Evolutionary conservation across 2,888 invertebrate genomes (phyloP).

Genomic region (Raillietiella orientalis): DNA sequence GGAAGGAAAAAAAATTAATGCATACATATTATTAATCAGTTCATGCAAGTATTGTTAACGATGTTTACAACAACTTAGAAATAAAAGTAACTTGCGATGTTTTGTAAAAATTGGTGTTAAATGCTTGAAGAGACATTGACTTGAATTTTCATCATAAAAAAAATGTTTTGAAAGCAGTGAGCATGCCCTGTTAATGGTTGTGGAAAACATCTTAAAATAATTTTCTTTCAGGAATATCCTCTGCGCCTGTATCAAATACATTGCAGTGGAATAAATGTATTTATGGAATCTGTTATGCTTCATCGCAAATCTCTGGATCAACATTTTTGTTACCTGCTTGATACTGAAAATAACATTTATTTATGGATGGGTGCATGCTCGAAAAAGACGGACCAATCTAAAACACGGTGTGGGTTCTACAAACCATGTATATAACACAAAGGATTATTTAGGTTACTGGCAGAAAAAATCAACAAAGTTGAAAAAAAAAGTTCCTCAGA

Average conservation of each 20-base stretch:
- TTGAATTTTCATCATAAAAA: no score
- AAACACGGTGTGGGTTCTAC: slow-evolving; percentile 18
- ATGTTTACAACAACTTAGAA: no score
- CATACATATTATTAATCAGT: no score
- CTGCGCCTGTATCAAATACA: slow-evolving; percentile 61
- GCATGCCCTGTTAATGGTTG: no score
- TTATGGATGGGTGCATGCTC: slow-evolving; percentile 26
- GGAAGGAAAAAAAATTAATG: no score
- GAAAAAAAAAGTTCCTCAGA: slow-evolving; percentile 86
- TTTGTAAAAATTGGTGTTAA: no score
- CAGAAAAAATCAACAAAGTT: slow-evolving; percentile 94
- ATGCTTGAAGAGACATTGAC: no score
- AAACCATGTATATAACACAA: background rate
- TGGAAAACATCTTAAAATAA: slow-evolving; percentile 4
- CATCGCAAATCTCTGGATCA: slow-evolving; percentile 44
- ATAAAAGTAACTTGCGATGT: no score
- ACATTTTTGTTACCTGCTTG: slow-evolving; percentile 63
- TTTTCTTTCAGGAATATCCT: slow-evolving; percentile 29
- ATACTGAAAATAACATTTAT: slow-evolving; percentile 49
- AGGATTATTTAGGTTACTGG: slow-evolving; percentile 28
- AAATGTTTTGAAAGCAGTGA: no score
- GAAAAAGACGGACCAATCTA: slow-evolving; percentile 48
- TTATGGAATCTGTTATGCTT: slow-evolving; percentile 55
- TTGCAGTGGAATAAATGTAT: slow-evolving; percentile 44
- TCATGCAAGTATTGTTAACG: no score